These are phyloP conservation scores for Aleiodes sp. DNA, from an alignment of 1,140 invertebrate species.

Conservation along the genomic window DNA sequence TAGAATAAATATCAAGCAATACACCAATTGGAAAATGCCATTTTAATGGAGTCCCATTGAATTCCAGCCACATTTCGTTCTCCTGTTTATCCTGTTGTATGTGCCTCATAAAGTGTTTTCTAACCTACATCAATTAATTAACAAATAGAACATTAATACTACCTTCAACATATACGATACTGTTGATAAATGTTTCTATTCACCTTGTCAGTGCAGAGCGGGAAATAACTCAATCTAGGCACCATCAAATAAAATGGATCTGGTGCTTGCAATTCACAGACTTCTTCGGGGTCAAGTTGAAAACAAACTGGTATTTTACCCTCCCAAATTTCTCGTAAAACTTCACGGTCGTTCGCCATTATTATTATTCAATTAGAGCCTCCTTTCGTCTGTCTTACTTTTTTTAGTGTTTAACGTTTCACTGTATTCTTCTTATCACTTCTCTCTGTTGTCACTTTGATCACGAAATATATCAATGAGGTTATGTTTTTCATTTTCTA, in stretches of 20 bases:
- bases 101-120: constrained; percentile 88
- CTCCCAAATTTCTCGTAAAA: constrained; percentile 94
- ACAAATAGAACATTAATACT: not conserved
- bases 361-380: constrained; percentile 1
- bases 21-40: constrained; percentile 98
- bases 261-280: constrained; percentile 85
- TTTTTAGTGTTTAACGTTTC: too few relatives aligned
- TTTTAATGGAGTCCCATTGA: constrained; percentile 90
- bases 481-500: too few relatives aligned
- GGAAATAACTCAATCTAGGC: constrained; percentile 94
- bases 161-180: too few relatives aligned
- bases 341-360: constrained; percentile 93
- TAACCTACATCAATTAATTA: constrained; percentile 71
- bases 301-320: constrained; percentile 94
- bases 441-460: too few relatives aligned
- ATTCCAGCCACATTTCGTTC: constrained; percentile 95
- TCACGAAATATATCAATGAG: too few relatives aligned
- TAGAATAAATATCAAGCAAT: constrained; percentile 84
- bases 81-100: constrained; percentile 84
- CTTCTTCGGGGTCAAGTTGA: constrained; percentile 86
- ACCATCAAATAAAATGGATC: constrained; percentile 96
- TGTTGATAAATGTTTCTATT: constrained; percentile 39
- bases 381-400: not conserved
- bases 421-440: too few relatives aligned
- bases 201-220: constrained; percentile 95